Evolutionary conservation across 2,888 invertebrate species (phyloP), one percentile per base, ranked within the genome.

Genomic region (Linnaemya tessellans): DNA sequence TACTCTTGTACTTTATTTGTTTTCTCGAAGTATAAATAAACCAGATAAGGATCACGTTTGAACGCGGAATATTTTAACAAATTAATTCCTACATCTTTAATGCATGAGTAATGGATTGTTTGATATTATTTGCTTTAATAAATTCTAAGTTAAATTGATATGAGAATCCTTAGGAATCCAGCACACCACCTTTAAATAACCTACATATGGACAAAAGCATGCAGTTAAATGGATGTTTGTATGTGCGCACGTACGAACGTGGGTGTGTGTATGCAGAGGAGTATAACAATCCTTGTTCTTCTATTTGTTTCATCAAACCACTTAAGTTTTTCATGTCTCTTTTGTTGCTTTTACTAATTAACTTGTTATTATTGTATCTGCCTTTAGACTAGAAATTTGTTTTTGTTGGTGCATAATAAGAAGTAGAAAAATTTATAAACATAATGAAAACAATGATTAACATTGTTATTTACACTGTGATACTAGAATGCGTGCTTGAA

Each of bases 391-490:
- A 46, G 43, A 18, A 20, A 20, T 49, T 41, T 80, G 62, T 62
- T 51, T 22, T 65, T 46, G 67, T 68, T 58, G 49, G 18, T 62
- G 25, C 60, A 35, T 54, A 35, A 75, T 18, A 20, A 74, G 49
- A 49, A 15, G 20, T 30, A 30, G 30, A 65, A 64, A 62, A 7
- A 58, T 13, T 15, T 22, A 41, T 18, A 38, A 64, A 74, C 20
- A 80, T 56, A 84, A 77, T 46, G n/a, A 62, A 74, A 43, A 80
- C 68, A 84, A 77, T 30, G 30, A 62, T 11, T 41, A 51, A 8
- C 9, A 38, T 54, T 56, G 38, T 75, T 80, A 56, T 84, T 84
- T 70, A 84, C 78, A 81, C 74, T 70, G 9, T 20, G 18, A 60
- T 43, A 13, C 30, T n/a, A 30, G 11, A 51, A 51, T 11, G 20